Evolutionary conservation across 1,140 invertebrate genomes (phyloP), one percentile per base, ranked within the genome.

Genomic region (Microvelia longipes): DNA sequence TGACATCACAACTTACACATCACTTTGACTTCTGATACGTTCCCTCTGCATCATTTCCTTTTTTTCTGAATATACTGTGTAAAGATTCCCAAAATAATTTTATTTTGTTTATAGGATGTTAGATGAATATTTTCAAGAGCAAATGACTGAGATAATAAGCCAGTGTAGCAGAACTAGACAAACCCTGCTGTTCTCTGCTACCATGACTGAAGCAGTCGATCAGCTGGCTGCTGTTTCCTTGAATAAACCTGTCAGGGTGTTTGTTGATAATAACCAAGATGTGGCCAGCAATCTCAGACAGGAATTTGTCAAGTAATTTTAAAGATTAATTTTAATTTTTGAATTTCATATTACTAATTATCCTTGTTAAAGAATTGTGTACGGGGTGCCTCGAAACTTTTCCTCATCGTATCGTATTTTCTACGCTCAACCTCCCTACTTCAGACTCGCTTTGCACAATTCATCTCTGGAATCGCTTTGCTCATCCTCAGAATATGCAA

Each of bases 151-250:
- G 81, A 93, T 98, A 75, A 87, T 95, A 35, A 87, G 88, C 30
- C 89, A 95, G 73, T 98, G 96, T 80, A 85, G 92, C 1, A 84
- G 87, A 61, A 94, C 88, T n/a, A 83, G 95, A n/a, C 96, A 98
- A 80, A 98, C 95, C 0, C 91, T 99, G 84, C 80, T 99, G 25
- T 98, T 98, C 81, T 98, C 96, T 1, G 97, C 97, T 15, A 99
- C 97, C 1, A 98, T 99, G 95, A 98, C 94, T 1, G 95, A 98
- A 66, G 87, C 93, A 80, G 95, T 98, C 0, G 89, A 94, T 80
- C 93, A 97, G 81, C 82, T 99, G 63, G 94, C 93, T 0, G 84
- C 92, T 1, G 89, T 98, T 0, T 97, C 95, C 0, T 81, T 98
- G 2, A 87, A 90, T 64, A 90, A 93, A 72, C 96, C 97, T 0